These are phyloP conservation scores for Sminthurides aquaticus DNA, from an alignment of 2,888 invertebrate genomes.

Conservation along the genomic window DNA sequence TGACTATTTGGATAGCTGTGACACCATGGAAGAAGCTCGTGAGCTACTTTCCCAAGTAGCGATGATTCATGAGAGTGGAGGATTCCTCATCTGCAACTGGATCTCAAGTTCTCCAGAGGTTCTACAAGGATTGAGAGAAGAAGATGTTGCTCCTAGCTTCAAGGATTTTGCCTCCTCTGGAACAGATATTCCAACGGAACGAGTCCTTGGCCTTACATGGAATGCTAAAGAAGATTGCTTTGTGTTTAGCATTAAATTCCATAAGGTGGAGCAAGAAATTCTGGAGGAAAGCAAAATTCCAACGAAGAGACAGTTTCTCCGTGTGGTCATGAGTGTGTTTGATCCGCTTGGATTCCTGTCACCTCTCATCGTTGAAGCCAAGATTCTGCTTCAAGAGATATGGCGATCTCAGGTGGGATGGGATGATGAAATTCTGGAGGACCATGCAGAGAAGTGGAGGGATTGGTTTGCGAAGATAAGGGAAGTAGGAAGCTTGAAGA, in stretches of 20 bases:
- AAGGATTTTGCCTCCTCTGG: background rate
- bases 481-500: background rate
- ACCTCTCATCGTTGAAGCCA: constrained; percentile 37
- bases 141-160: background rate
- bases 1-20: constrained; percentile 8
- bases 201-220: constrained; percentile 23
- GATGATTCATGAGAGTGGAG: background rate
- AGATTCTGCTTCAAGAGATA: constrained; percentile 43
- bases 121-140: background rate
- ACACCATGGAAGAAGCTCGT: constrained; percentile 10
- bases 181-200: background rate
- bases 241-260: constrained; percentile 9
- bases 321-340: constrained; percentile 40
- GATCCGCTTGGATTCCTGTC: constrained; percentile 43
- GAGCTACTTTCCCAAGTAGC: constrained; percentile 5
- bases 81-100: constrained; percentile 1
- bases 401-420: constrained; percentile 42
- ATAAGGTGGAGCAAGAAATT: background rate
- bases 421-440: constrained; percentile 38
- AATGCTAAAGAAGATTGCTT: constrained; percentile 18
- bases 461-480: constrained; percentile 20
- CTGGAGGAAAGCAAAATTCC: constrained; percentile 10
- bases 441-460: constrained; percentile 18
- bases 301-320: constrained; percentile 41
- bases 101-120: background rate